Evolutionary conservation across 2,797 vertebrate genomes (phyloP).

Genomic region (Bradypus variegatus): DNA sequence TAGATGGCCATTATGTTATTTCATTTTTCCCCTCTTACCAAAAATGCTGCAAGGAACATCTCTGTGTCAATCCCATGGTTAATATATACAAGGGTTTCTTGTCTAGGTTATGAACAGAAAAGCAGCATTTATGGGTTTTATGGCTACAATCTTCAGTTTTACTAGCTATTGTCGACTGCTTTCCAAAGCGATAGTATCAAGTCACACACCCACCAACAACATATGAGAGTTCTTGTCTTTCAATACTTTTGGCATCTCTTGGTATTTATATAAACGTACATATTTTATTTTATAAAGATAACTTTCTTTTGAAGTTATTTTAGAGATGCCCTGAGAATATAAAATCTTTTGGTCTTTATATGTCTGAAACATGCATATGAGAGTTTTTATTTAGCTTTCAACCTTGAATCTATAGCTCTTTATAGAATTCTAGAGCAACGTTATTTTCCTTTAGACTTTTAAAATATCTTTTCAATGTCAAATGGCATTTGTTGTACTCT

Average conservation of each 20-base stretch:
- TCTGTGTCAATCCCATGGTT: accelerated
- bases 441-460: neutral
- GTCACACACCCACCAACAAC: accelerated
- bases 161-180: neutral
- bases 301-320: neutral
- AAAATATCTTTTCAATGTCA: neutral
- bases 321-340: neutral
- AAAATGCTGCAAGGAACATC: accelerated
- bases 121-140: neutral
- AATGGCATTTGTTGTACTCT: neutral
- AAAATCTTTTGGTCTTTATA: neutral
- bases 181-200: accelerated
- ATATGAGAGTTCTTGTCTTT: too few relatives aligned
- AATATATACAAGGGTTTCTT: neutral
- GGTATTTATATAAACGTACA: neutral
- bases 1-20: neutral
- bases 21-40: neutral
- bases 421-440: neutral
- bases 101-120: neutral
- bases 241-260: neutral
- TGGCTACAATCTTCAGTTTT: neutral
- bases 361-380: neutral
- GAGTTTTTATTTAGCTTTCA: neutral
- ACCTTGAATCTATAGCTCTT: neutral
- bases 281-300: neutral